These are phyloP conservation scores for Pterocles burchelli DNA, from an alignment of 2,113 vertebrate genomes.

Conservation along the genomic window DNA sequence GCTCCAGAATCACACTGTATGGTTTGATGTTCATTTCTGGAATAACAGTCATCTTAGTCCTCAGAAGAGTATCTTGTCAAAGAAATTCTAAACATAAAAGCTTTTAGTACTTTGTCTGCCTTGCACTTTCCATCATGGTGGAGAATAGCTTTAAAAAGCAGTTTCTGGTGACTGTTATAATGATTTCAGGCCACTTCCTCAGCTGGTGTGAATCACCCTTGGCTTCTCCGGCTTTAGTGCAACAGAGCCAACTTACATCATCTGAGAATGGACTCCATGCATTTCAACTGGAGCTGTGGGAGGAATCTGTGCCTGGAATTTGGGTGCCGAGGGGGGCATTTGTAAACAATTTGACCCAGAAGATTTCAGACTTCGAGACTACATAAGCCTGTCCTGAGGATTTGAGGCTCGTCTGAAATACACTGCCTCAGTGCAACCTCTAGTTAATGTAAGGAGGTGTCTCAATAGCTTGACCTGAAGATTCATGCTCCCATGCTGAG, in stretches of 20 bases:
- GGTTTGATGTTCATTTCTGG: background rate
- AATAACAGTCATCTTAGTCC: background rate
- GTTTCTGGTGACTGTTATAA: background rate
- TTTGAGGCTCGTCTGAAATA: background rate
- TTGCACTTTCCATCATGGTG: background rate
- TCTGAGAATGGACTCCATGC: background rate
- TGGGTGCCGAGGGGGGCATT: background rate
- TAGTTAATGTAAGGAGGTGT: background rate
- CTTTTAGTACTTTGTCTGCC: background rate
- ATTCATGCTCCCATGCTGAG: constrained; percentile 29
- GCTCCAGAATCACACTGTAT: background rate
- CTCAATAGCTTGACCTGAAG: constrained; percentile 44
- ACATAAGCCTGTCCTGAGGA: background rate
- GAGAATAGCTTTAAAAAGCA: background rate
- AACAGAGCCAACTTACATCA: background rate
- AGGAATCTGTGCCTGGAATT: background rate
- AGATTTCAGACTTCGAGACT: background rate
- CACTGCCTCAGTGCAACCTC: background rate
- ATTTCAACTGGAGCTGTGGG: background rate
- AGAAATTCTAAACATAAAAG: background rate
- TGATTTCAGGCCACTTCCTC: background rate
- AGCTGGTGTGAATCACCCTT: background rate
- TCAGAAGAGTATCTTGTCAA: background rate
- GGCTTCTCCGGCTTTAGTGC: background rate
- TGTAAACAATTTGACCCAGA: background rate